Base-by-base conservation (phyloP, 2,888 invertebrate genomes). In the Drosophila mimica region DNA sequence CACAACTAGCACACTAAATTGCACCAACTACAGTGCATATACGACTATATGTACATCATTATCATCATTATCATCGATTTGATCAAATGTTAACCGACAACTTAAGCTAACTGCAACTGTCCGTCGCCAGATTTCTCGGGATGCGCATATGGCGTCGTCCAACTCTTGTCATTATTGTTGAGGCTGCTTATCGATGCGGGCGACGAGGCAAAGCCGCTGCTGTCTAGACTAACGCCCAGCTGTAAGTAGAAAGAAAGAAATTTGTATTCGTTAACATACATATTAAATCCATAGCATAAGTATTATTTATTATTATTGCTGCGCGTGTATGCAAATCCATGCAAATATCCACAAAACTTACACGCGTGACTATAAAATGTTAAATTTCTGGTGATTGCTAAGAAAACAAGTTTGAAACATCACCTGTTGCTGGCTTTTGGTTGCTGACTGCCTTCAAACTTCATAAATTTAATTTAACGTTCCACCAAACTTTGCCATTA, bases 141-240 rank as follows among this genome's bases (percentile, higher is more conserved):
- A 64, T 80, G 70, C 11, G 75, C 66, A 59, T 30, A 56, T 48
- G 67, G 77, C 20, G 56, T 60, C 25, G 58, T 60, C 83, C 83
- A 83, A 54, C 76, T 76, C 8, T 69, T 79, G 15, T n/a, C 43
- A 9, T 20, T 56, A 7, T 54, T 59, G n/a, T 46, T 61, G 8
- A 79, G 77, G 31, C 67, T 74, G 66, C 52, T 71, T 30, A 56
- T 52, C 7, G 84, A 74, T 43, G 74, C 43, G 31, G 71, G 56
- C 8, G 81, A 68, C 13, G 86, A 84, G 67, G 82, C 81, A 68
- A 85, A 87, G 34, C 81, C 85, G 76, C 86, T 91, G 79, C 81
- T 91, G 56, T 70, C 75, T 58, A 74, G 83, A 64, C 89, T 89
- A 33, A 76, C 78, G 53, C 81, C 73, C 70, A 79, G 67, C 92